Conservation (phyloP, 2,797 vertebrate genomes). For the Clarias laeviceps region DNA sequence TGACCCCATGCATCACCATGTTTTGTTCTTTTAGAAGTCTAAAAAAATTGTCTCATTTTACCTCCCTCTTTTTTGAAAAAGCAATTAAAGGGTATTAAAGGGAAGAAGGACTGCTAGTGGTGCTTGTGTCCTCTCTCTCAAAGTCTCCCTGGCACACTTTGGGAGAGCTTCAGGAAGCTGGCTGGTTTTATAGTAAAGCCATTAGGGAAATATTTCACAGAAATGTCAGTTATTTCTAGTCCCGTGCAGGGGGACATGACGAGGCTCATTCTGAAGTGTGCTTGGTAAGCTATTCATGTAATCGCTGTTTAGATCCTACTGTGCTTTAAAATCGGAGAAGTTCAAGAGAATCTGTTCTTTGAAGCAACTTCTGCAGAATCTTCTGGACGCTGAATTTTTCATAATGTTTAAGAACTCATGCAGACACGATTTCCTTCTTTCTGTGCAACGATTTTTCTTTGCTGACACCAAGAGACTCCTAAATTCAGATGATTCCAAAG, state of each 20-base stretch:
- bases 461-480: too few relatives aligned
- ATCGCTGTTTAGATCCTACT: conserved; percentile 29
- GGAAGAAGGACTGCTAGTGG: conserved; percentile 4
- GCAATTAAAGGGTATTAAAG: conserved; percentile 48
- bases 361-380: conserved; percentile 1
- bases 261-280: conserved; percentile 5
- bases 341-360: conserved; percentile 26
- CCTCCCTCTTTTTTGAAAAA: background rate
- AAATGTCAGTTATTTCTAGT: conserved; percentile 27
- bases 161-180: conserved; percentile 54
- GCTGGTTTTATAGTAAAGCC: conserved; percentile 52
- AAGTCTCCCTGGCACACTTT: conserved; percentile 26
- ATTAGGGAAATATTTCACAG: conserved; percentile 26
- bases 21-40: background rate
- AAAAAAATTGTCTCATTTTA: conserved; percentile 4
- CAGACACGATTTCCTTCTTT: too few relatives aligned
- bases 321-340: conserved; percentile 18
- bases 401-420: too few relatives aligned
- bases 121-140: background rate
- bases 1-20: background rate
- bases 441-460: too few relatives aligned
- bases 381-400: too few relatives aligned
- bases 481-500: too few relatives aligned
- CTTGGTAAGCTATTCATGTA: conserved; percentile 29
- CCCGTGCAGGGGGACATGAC: background rate